phyloP scores from a whole-genome alignment of 1,140 invertebrate genomes.

The Cydia strobilella region DNA sequence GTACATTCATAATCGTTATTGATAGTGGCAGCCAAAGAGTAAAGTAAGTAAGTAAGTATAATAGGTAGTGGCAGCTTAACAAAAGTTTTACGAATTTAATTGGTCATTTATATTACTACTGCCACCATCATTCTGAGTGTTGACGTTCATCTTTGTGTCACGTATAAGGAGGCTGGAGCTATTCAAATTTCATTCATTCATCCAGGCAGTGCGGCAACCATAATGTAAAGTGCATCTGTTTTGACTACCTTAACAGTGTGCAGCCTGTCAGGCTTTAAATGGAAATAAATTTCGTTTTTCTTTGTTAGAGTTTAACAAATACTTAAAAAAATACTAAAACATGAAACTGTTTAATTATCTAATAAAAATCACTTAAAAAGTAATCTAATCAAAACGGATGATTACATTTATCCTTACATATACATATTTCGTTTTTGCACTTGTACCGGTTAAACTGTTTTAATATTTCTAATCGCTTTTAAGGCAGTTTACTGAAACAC shows the following conservation, averaged over 20 bases:
- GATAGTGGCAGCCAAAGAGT: constrained; percentile 14
- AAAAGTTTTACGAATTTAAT: constrained; percentile 31
- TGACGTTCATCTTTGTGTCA: constrained; percentile 34
- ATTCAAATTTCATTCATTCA: constrained; percentile 35
- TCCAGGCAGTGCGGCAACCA: not conserved
- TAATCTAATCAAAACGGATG: too few species aligned
- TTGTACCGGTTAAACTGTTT: too few species aligned
- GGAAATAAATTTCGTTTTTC: not conserved
- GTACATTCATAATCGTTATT: constrained; percentile 5
- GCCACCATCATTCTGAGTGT: constrained; percentile 37
- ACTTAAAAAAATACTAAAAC: too few species aligned
- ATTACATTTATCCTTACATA: too few species aligned
- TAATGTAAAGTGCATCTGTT: constrained; percentile 10
- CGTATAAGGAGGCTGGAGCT: constrained; percentile 18
- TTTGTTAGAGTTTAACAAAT: too few species aligned
- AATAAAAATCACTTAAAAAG: too few species aligned
- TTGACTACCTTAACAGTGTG: constrained; percentile 16
- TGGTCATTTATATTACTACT: constrained; percentile 39
- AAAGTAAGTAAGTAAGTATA: too few species aligned
- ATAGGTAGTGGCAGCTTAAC: constrained; percentile 35
- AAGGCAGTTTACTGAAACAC: too few species aligned
- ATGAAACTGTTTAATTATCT: too few species aligned
- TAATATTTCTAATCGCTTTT: too few species aligned
- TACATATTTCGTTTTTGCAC: too few species aligned
- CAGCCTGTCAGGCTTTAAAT: not conserved